phyloP scores from a whole-genome alignment of 2,797 vertebrate species.

The Bucorvus abyssinicus region DNA sequence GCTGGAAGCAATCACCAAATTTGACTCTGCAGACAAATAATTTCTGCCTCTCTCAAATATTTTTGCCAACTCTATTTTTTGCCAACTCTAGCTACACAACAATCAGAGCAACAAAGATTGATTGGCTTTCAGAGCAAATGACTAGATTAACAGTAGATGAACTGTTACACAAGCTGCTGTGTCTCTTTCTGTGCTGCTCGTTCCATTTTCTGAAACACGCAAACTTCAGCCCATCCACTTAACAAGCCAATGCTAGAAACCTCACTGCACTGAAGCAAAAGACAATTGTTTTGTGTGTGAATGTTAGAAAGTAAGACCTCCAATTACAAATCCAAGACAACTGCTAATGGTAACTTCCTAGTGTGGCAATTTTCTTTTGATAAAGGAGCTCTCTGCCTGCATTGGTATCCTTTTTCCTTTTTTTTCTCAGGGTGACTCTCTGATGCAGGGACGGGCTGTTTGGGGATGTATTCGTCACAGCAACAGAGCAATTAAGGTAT shows the following conservation, averaged over 20 bases:
- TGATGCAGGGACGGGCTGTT: neutral
- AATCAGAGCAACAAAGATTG: neutral
- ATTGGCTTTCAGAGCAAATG: neutral
- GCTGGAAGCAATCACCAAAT: neutral
- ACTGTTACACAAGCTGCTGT: neutral
- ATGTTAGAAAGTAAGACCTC: neutral
- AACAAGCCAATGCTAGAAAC: neutral
- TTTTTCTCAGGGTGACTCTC: neutral
- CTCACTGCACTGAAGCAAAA: neutral
- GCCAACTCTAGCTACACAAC: neutral
- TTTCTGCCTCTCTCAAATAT: neutral
- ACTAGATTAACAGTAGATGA: constrained; percentile 22
- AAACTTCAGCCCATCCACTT: neutral
- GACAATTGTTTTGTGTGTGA: neutral
- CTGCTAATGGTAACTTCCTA: neutral
- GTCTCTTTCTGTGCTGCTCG: neutral
- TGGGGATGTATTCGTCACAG: neutral
- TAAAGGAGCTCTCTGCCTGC: neutral
- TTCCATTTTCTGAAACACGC: neutral
- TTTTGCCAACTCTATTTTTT: constrained; percentile 11
- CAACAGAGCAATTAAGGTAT: neutral
- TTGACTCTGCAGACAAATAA: neutral
- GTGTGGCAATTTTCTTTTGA: neutral
- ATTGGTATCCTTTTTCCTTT: neutral
- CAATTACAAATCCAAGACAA: neutral